Conservation (phyloP, 2,888 invertebrate genomes). For the Hirtodrosophila alboralis region DNA sequence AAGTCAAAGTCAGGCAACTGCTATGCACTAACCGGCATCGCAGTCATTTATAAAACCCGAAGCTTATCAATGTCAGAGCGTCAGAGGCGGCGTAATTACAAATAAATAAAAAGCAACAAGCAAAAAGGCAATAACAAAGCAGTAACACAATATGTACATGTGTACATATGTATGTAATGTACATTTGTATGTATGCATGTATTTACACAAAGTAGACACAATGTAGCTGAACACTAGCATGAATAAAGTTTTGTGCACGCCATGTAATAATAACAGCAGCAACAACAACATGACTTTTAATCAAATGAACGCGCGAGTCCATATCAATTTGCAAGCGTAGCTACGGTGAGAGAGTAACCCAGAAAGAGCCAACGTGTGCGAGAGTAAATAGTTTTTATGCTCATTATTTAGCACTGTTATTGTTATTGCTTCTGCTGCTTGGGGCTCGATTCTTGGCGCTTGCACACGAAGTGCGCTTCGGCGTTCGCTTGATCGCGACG, state of each 20-base stretch:
- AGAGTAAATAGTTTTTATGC: conserved; percentile 42
- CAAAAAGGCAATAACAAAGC: conserved; percentile 14
- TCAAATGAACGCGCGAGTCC: conserved; percentile 46
- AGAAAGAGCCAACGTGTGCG: conserved; percentile 8
- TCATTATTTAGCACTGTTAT: conserved; percentile 45
- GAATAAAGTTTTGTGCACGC: conserved; percentile 43
- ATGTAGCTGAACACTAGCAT: conserved; percentile 53
- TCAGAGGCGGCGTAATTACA: conserved; percentile 50
- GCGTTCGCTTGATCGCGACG: conserved; percentile 60
- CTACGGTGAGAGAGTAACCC: conserved; percentile 27
- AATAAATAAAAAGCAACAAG: conserved; percentile 31
- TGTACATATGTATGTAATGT: no score
- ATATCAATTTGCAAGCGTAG: conserved; percentile 43
- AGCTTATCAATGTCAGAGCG: conserved; percentile 72
- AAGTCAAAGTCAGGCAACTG: conserved; percentile 65
- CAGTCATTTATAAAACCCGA: conserved; percentile 24
- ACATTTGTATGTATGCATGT: no score
- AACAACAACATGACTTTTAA: conserved; percentile 48
- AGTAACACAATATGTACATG: conserved; percentile 24
- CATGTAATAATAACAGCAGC: conserved; percentile 38
- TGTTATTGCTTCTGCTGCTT: conserved; percentile 14
- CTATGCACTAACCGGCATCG: conserved; percentile 27
- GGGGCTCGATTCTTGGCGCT: conserved; percentile 55
- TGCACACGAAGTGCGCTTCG: conserved; percentile 65
- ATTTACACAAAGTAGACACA: conserved; percentile 64